phyloP scores from a whole-genome alignment of 1,140 invertebrate species.

The Armadillidium nasatum region DNA sequence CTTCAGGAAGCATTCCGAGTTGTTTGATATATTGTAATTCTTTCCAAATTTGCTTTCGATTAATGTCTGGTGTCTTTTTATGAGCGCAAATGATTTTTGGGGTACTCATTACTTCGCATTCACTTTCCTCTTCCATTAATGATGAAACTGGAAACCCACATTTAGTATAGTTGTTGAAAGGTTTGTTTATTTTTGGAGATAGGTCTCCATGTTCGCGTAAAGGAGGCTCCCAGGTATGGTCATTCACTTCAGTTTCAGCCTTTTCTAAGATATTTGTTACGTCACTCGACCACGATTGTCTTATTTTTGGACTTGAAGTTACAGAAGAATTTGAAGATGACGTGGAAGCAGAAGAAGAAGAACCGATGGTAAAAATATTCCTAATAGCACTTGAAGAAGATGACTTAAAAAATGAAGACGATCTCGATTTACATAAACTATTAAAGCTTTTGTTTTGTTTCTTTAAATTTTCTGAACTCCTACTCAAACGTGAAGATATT shows the following conservation, averaged over 20 bases:
- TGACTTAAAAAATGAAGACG: constrained; percentile 23
- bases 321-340: constrained; percentile 14
- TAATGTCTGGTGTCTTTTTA: constrained; percentile 26
- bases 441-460: constrained; percentile 18
- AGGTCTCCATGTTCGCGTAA: constrained; percentile 3
- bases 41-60: constrained; percentile 27
- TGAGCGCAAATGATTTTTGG: constrained; percentile 31
- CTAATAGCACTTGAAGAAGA: constrained; percentile 29
- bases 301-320: constrained; percentile 23
- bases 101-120: not conserved
- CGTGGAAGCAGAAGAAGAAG: constrained; percentile 16
- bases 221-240: not conserved
- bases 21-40: constrained; percentile 25
- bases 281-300: constrained; percentile 27
- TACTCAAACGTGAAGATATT: not conserved
- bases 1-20: constrained; percentile 19
- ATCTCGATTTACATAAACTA: constrained; percentile 14
- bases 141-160: constrained; percentile 16
- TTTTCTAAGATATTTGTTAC: constrained; percentile 32
- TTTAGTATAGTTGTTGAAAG: not conserved
- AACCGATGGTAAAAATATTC: not conserved
- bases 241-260: too few species aligned
- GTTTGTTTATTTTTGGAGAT: not conserved
- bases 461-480: constrained; percentile 23
- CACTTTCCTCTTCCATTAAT: constrained; percentile 5